Conservation (phyloP, 2,113 vertebrate genomes). For the Rallus limicola region DNA sequence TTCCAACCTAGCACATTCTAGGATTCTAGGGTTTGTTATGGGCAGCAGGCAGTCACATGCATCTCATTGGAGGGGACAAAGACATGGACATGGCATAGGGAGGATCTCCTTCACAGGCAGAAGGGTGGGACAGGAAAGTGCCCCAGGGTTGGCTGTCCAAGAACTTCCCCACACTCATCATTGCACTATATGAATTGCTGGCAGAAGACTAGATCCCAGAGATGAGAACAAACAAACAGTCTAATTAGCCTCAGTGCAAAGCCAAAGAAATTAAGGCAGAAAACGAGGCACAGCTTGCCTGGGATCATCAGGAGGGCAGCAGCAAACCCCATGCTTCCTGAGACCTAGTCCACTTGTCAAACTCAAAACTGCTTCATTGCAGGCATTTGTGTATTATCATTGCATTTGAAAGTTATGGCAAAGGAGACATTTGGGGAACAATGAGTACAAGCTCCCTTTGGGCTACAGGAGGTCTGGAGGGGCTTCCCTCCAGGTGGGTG, state of each 20-base stretch:
- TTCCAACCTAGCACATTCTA: no score
- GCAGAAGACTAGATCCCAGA: background rate
- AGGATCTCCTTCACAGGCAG: background rate
- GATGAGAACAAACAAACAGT: background rate
- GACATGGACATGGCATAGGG: accelerated
- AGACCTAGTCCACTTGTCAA: background rate
- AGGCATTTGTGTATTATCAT: accelerated
- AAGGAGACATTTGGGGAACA: background rate
- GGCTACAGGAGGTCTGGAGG: background rate
- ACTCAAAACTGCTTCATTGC: accelerated
- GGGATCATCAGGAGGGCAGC: background rate
- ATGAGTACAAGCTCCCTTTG: background rate
- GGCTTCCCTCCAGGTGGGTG: background rate
- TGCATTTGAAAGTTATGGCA: background rate
- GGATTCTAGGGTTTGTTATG: background rate
- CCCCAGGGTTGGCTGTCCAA: background rate
- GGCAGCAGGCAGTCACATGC: background rate
- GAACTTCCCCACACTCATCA: background rate
- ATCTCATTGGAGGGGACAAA: background rate
- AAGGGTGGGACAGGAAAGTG: background rate
- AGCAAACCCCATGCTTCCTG: background rate
- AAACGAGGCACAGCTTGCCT: background rate
- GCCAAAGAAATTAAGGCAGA: background rate
- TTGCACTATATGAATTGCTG: background rate
- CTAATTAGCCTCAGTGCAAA: background rate